Conservation (phyloP, 2,888 invertebrate species). For the Halocaridina rubra region DNA sequence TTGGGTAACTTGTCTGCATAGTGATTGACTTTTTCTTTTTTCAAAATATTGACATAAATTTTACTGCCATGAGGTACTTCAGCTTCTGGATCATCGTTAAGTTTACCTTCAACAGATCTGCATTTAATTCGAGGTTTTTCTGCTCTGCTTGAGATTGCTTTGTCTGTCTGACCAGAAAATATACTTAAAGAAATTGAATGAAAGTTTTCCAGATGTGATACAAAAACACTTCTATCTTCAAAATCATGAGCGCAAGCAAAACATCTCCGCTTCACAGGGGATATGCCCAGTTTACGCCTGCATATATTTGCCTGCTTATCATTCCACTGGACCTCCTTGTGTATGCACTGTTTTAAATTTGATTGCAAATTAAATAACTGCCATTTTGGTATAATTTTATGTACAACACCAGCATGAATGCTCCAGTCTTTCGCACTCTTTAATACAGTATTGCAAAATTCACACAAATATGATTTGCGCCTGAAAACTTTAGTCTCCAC, state of each 20-base stretch:
- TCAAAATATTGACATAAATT: neutral
- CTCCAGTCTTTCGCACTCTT: slow-evolving; percentile 23
- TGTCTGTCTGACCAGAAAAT: neutral
- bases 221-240: neutral
- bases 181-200: no score
- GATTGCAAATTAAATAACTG: slow-evolving; percentile 7
- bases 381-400: slow-evolving; percentile 5
- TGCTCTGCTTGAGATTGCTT: neutral
- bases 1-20: neutral
- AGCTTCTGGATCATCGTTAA: neutral
- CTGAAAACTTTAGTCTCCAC: no score
- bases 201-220: slow-evolving; percentile 26
- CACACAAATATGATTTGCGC: no score
- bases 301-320: neutral
- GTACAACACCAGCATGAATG: slow-evolving; percentile 13
- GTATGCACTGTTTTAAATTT: slow-evolving; percentile 12
- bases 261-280: neutral
- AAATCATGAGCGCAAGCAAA: neutral
- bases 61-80: no score
- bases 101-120: neutral
- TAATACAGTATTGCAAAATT: slow-evolving; percentile 21
- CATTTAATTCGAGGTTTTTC: neutral
- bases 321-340: slow-evolving; percentile 5
- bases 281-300: neutral
- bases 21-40: neutral